Base-by-base conservation (phyloP, 30 jellyfish, hydroid and myxozoan genomes). In the Aurelia sp. region DNA sequence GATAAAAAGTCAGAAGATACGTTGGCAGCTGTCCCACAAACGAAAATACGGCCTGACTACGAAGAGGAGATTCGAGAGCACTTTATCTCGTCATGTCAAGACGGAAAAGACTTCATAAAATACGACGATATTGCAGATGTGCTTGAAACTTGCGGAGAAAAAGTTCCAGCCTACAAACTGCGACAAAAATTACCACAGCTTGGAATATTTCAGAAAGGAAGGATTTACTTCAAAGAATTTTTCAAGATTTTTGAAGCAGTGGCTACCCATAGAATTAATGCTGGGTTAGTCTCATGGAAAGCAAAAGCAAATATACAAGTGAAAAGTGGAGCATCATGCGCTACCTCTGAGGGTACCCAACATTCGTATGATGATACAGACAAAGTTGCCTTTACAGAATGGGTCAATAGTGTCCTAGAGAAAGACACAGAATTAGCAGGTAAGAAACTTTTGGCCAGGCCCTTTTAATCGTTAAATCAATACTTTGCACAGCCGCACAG, bases 341-440 rank as follows among this genome's bases (percentile, higher is more conserved):
- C 35, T 4, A 73, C 97, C 12, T 91, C 96, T 1, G 70, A 63
- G 6, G 97, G 96, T 18, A 89, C 97, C 3, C 73, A 40, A 63
- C 97, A 89, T 57, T 89, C 97, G 23, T 74, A 70, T 47, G 59
- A 81, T 23, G 97, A 89, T 31, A 79, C 66, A 23, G 97, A 89
- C 51, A 82, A 18, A 17, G 40, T 47, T 8, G 94, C 97, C 33
- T 89, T 89, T 57, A 22, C 97, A 0, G 92, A 81, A 10, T 89
- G 92, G 91, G 82, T 89, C 4, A 89, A 80, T 30, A 27, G 64
- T 12, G 71, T 65, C 41, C 41, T 89, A 12, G 81, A 35, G 51
- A 37, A 73, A 13, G 91, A 74, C 60, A 13, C 37, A 19, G 94
- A 81, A 30, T 65, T 81, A 18, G 60, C 62, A 68, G 74, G 91